phyloP scores from a whole-genome alignment of 2,888 invertebrate genomes.

The Eulithis testata region DNA sequence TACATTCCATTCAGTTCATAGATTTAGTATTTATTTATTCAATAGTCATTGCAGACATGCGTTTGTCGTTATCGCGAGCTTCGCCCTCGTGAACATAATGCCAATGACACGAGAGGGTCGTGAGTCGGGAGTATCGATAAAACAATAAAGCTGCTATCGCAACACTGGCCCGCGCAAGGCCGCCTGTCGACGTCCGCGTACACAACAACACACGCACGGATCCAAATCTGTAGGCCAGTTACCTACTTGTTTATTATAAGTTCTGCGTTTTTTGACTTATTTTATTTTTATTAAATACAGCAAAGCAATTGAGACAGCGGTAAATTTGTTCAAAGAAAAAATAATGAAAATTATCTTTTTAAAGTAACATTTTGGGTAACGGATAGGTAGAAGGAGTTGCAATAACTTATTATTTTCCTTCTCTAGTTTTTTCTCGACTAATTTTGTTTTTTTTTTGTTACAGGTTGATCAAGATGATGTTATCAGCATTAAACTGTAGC shows the following conservation, averaged over 20 bases:
- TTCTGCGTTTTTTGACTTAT: neutral
- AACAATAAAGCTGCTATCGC: conserved; percentile 63
- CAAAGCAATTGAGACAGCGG: too few species aligned
- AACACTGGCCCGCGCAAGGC: conserved; percentile 80
- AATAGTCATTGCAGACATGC: conserved; percentile 49
- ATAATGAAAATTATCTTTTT: too few species aligned
- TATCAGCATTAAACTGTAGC: conserved; percentile 53
- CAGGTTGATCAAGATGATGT: conserved; percentile 75
- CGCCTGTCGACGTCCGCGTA: conserved; percentile 65
- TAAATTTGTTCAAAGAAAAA: too few species aligned
- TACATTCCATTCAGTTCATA: neutral
- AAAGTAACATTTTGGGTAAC: too few species aligned
- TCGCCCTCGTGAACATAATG: conserved; percentile 76
- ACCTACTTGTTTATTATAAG: neutral
- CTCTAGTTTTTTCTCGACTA: conserved; percentile 50
- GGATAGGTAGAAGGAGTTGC: too few species aligned
- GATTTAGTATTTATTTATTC: conserved; percentile 41
- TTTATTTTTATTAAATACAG: neutral
- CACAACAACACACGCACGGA: conserved; percentile 56
- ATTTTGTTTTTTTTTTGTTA: conserved; percentile 56
- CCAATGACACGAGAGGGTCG: conserved; percentile 79
- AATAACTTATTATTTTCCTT: too few species aligned
- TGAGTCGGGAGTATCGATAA: conserved; percentile 69
- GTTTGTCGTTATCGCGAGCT: conserved; percentile 64
- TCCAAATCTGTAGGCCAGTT: conserved; percentile 22